Percentiles rank a stretch among this genome's conserved stretches.
Evolutionary conservation across 1,140 invertebrate species (phyloP).

Genomic region (Anagrus nilaparvatae): DNA sequence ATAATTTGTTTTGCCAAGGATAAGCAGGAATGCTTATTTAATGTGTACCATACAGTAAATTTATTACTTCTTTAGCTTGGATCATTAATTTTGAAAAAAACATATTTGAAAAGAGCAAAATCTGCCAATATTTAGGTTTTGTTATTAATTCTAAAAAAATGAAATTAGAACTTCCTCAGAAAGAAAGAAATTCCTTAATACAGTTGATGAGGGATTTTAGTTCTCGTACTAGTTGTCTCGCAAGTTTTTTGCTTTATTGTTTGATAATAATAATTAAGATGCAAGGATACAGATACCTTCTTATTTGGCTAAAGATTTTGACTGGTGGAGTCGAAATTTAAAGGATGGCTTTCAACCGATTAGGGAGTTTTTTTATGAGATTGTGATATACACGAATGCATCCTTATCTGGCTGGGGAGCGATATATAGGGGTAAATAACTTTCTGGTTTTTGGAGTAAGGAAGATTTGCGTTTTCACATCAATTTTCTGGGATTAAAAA

Average conservation of each 20-base stretch:
- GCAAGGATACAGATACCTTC: too few species aligned
- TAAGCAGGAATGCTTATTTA: background rate
- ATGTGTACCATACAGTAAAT: background rate
- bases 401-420: too few species aligned
- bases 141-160: slow-evolving; percentile 1
- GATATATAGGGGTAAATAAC: too few species aligned
- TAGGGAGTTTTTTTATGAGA: too few species aligned
- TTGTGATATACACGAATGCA: too few species aligned
- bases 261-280: too few species aligned
- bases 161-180: background rate
- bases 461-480: too few species aligned
- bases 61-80: slow-evolving; percentile 1
- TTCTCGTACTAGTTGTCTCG: background rate
- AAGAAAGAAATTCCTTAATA: background rate
- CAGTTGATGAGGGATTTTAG: background rate
- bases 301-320: too few species aligned
- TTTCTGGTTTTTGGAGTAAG: too few species aligned
- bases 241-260: slow-evolving; percentile 1
- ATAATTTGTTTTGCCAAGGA: background rate
- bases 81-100: slow-evolving; percentile 2
- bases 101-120: background rate
- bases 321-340: too few species aligned
- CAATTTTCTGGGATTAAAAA: too few species aligned
- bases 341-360: too few species aligned
- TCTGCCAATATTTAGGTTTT: slow-evolving; percentile 6